These are phyloP conservation scores for Neoitamus cyanurus DNA, from an alignment of 2,888 invertebrate species.

Conservation along the genomic window DNA sequence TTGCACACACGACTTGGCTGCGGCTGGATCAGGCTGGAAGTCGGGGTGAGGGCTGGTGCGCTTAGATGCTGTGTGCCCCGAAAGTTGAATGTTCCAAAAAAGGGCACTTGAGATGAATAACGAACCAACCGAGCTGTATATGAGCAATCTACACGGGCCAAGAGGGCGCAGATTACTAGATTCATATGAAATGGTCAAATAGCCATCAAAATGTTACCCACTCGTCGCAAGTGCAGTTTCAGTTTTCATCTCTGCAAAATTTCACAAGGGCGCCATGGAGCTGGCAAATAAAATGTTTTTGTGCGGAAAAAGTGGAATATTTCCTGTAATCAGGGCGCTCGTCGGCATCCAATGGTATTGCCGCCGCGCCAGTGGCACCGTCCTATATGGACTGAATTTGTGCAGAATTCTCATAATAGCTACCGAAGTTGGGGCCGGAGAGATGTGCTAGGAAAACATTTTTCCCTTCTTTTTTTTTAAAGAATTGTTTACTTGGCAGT, in stretches of 20 bases:
- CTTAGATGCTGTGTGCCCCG: conserved; percentile 30
- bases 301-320: conserved; percentile 35
- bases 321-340: conserved; percentile 30
- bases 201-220: conserved; percentile 41
- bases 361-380: background rate
- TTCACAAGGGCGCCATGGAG: background rate
- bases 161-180: conserved; percentile 34
- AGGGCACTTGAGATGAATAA: conserved; percentile 31
- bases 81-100: conserved; percentile 33
- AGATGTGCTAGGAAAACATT: conserved; percentile 14
- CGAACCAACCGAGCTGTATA: conserved; percentile 31
- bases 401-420: background rate
- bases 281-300: conserved; percentile 43
- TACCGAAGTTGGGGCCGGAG: background rate
- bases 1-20: conserved; percentile 20
- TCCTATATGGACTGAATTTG: conserved; percentile 8
- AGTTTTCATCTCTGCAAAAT: conserved; percentile 36
- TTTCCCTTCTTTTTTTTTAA: background rate
- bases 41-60: background rate
- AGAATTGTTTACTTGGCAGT: conserved; percentile 26
- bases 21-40: background rate
- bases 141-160: conserved; percentile 32
- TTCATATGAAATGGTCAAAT: conserved; percentile 44
- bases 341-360: background rate
- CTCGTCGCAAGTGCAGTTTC: conserved; percentile 39